phyloP scores from a whole-genome alignment of 2,888 invertebrate genomes.

The Lasioglossum vierecki region DNA sequence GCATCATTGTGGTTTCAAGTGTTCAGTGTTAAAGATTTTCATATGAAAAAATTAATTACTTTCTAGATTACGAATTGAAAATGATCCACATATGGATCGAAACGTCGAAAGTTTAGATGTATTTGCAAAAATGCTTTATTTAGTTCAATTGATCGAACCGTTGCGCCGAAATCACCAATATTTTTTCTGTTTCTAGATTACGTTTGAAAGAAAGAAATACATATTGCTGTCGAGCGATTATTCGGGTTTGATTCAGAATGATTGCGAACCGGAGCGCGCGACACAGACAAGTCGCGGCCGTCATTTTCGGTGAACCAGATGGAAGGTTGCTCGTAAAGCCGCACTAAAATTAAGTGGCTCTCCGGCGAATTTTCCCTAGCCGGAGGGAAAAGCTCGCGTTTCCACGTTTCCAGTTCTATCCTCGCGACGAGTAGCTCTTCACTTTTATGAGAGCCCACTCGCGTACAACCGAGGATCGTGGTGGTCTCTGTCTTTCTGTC shows the following conservation, averaged over 20 bases:
- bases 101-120: too few relatives aligned
- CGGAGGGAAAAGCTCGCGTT: constrained; percentile 45
- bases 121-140: too few relatives aligned
- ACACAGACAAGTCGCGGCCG: neutral
- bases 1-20: too few relatives aligned
- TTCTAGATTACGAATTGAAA: too few relatives aligned
- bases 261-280: neutral
- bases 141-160: too few relatives aligned
- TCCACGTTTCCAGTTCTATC: constrained; percentile 46
- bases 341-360: constrained; percentile 51
- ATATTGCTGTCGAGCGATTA: neutral
- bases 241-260: neutral
- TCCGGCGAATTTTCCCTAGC: constrained; percentile 45
- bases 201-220: too few relatives aligned
- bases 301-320: neutral
- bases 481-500: constrained; percentile 26
- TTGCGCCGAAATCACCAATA: too few relatives aligned
- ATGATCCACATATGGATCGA: too few relatives aligned
- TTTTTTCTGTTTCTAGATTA: too few relatives aligned
- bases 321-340: constrained; percentile 34
- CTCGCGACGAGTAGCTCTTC: constrained; percentile 58
- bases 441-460: constrained; percentile 64
- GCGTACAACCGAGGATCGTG: constrained; percentile 37
- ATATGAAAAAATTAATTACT: too few relatives aligned
- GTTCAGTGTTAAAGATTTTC: too few relatives aligned